Evolutionary conservation across 2,113 vertebrate species (phyloP).

Genomic region (Chloropsis hardwickii): DNA sequence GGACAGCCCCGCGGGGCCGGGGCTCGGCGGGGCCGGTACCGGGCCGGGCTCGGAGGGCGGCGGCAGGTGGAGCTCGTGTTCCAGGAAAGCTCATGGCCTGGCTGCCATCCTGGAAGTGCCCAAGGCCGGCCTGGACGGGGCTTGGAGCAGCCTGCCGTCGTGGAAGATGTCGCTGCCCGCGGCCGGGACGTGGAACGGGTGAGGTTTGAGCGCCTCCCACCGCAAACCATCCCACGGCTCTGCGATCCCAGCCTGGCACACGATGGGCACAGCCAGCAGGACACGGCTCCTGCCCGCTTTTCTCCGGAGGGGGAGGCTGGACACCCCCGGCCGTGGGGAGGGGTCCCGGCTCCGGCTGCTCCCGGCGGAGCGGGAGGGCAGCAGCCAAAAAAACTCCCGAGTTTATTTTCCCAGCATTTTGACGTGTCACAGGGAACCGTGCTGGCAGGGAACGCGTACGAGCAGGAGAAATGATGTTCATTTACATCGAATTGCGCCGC

Average conservation of each 20-base stretch:
- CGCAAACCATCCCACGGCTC: rapidly evolving
- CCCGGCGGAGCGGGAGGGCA: neutral
- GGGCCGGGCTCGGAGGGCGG: neutral
- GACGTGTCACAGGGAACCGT: neutral
- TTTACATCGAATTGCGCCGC: neutral
- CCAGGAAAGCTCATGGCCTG: neutral
- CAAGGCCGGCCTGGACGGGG: neutral
- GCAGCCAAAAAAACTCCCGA: rapidly evolving
- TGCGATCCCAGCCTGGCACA: neutral
- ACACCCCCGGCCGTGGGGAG: neutral
- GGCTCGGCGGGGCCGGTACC: neutral
- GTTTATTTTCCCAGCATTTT: neutral
- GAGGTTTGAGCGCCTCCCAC: neutral
- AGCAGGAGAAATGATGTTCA: neutral
- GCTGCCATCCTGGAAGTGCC: neutral
- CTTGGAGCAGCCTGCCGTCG: rapidly evolving
- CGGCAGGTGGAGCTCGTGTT: constrained; percentile 60
- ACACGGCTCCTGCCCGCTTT: neutral
- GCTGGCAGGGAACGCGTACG: neutral
- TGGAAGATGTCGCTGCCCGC: rapidly evolving
- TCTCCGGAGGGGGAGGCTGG: neutral
- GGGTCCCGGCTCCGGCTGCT: neutral
- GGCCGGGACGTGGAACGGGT: neutral
- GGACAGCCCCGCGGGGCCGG: neutral
- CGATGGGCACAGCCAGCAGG: rapidly evolving